These are phyloP conservation scores for Dicrurus megarhynchus DNA, from an alignment of 2,113 vertebrate genomes.

Conservation along the genomic window DNA sequence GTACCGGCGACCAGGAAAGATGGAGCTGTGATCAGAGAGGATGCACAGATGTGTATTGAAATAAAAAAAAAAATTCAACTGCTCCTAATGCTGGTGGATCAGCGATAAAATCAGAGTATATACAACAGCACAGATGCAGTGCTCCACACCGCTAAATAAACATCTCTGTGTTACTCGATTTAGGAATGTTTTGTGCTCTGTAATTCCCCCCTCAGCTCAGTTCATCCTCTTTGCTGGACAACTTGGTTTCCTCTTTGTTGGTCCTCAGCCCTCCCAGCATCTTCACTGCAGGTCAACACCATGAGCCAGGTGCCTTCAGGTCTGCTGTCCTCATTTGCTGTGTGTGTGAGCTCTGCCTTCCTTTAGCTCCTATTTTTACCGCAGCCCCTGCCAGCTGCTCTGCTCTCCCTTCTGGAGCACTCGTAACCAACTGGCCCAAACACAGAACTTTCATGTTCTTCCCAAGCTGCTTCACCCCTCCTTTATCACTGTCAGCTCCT, in stretches of 20 bases:
- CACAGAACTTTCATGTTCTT: background rate
- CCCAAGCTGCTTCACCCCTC: background rate
- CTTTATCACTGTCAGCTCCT: background rate
- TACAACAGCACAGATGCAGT: background rate
- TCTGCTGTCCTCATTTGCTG: background rate
- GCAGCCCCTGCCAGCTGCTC: background rate
- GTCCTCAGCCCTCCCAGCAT: background rate
- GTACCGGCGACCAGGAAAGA: background rate
- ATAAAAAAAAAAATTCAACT: background rate
- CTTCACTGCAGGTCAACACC: accelerated
- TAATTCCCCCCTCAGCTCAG: background rate
- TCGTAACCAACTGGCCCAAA: background rate
- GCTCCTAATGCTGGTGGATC: background rate
- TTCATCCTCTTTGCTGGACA: background rate
- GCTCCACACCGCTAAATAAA: background rate
- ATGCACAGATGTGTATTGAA: background rate
- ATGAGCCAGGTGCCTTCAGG: background rate
- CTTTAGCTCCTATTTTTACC: background rate
- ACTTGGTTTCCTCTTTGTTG: background rate
- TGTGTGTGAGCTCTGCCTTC: background rate
- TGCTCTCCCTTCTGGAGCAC: background rate
- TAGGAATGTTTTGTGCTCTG: background rate
- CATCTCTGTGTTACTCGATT: background rate
- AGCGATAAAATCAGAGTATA: background rate
- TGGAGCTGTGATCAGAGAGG: background rate